Conservation (phyloP, 1,140 invertebrate genomes). For the Chionoecetes opilio region DNA sequence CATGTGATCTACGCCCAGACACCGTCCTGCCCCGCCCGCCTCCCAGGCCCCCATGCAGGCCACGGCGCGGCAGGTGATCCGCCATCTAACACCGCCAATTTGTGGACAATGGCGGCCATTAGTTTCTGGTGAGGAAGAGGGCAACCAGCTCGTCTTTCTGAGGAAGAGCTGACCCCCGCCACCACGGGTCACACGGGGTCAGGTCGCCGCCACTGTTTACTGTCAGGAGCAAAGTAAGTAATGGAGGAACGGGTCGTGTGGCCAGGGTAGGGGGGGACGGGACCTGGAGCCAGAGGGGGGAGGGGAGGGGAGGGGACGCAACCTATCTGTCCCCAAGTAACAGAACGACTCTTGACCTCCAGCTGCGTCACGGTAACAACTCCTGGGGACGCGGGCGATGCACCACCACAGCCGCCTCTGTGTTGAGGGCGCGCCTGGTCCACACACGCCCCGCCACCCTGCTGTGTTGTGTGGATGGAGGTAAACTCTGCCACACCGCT, state of each 20-base stretch:
- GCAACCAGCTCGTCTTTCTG: conserved; percentile 38
- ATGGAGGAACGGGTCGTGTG: not conserved
- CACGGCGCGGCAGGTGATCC: not conserved
- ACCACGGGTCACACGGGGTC: conserved; percentile 2
- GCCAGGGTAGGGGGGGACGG: not conserved
- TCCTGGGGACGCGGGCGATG: not conserved
- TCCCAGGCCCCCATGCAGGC: not conserved
- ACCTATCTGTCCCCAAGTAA: not conserved
- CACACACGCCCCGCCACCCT: not conserved
- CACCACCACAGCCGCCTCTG: not conserved
- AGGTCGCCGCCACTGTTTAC: conserved; percentile 54
- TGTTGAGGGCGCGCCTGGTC: not conserved
- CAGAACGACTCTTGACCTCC: not conserved
- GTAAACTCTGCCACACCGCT: too few species aligned
- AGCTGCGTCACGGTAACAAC: not conserved
- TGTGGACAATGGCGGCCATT: conserved; percentile 51
- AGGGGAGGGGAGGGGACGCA: not conserved
- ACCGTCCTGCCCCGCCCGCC: not conserved
- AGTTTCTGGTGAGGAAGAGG: not conserved
- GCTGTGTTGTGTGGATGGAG: too few species aligned
- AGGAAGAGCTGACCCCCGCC: conserved; percentile 43
- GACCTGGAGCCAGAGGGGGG: not conserved
- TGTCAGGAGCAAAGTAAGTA: conserved; percentile 35
- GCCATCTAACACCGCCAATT: conserved; percentile 52
- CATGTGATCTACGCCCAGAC: not conserved